Evolutionary conservation across 2,113 vertebrate species (phyloP), one percentile per base, ranked within the genome.

Genomic region (Atractosteus spatula): DNA sequence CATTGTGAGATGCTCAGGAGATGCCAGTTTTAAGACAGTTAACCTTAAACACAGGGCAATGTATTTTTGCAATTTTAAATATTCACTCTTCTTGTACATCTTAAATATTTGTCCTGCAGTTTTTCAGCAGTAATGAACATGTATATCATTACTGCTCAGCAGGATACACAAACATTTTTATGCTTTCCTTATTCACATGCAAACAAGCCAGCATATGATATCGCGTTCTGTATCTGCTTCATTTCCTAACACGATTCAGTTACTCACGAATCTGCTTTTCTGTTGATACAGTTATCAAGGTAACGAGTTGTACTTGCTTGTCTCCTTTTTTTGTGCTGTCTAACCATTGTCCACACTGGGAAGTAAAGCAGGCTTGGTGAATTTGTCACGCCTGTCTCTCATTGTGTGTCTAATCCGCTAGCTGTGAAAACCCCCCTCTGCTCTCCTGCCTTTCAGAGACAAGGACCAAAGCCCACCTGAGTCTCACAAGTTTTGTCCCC

Each of bases 361-460:
- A 56, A 54, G 56, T 55, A 51, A 62, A 73, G 72, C 72, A 12
- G 56, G 29, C 13, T 68, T 62, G 69, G 42, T 44, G 57, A 44
- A 71, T 77, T 75, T 65, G 67, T 74, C 51, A 55, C 12, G 74
- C 74, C 43, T 68, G 68, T 78, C 73, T 54, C 14, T 44, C 55
- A 10, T 7, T 12, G 56, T 41, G 57, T 42, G 41, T 65, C 68
- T 73, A 57, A 69, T 66, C 77, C 68, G 64, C 55, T 76, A 43
- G 69, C 67, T 78, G 78, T 78, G 76, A 76, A 77, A 72, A 71
- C 64, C 51, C 29, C 66, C 63, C 71, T 74, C 76, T 66, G 72
- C 59, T 45, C 10, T 55, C 17, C 56, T 41, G 54, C 61, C 41
- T 47, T 65, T 68, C 68, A 43, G 56, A 42, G 41, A 6, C 62